Evolutionary conservation across 2,797 vertebrate species (phyloP).

Genomic region (Parauchenoglanis ngamensis): DNA sequence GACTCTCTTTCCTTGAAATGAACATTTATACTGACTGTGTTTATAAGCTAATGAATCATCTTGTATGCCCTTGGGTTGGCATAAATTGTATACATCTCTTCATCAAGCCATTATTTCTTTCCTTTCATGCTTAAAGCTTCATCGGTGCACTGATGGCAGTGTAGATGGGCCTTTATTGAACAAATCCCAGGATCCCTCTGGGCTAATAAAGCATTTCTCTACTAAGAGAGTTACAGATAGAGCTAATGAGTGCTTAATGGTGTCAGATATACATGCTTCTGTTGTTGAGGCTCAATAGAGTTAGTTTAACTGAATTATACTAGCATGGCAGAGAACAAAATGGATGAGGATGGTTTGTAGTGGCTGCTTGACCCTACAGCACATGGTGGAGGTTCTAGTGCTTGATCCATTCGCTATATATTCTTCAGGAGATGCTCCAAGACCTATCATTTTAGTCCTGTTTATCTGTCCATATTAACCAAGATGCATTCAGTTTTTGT

Average conservation of each 20-base stretch:
- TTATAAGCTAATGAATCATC: not conserved
- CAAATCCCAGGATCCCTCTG: conserved; percentile 22
- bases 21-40: conserved; percentile 5
- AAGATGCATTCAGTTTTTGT: not conserved
- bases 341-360: not conserved
- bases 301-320: conserved; percentile 1
- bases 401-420: not conserved
- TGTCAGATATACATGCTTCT: conserved; percentile 44
- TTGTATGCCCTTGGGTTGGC: not conserved
- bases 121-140: conserved; percentile 3
- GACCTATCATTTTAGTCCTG: not conserved
- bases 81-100: not conserved
- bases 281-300: conserved; percentile 6
- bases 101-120: conserved; percentile 1
- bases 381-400: not conserved
- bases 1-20: not conserved
- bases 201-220: conserved; percentile 50
- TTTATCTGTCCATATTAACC: not conserved
- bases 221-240: conserved; percentile 47
- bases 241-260: conserved; percentile 43
- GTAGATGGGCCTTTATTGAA: not conserved
- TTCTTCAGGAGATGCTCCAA: not conserved
- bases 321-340: not conserved
- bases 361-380: not conserved
- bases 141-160: not conserved